phyloP scores from a whole-genome alignment of 92 coral and sea anemone species.

The Paragorgia papillata region DNA sequence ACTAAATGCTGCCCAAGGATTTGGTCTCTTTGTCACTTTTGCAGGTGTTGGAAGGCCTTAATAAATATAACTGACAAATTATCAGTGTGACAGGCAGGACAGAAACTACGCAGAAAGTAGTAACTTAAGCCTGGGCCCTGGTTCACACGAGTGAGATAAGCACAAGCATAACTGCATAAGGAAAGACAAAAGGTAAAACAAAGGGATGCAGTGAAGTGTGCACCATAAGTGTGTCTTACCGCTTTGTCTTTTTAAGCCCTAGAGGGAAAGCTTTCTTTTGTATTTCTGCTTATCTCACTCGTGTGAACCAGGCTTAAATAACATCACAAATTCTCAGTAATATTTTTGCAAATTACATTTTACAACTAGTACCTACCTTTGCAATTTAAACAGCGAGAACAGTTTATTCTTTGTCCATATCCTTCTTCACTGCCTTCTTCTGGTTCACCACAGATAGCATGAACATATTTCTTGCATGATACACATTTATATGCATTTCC shows the following conservation, averaged over 20 bases:
- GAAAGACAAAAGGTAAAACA: too few relatives aligned
- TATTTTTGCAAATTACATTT: slow-evolving; percentile 6
- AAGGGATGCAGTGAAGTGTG: too few relatives aligned
- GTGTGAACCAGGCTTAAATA: neutral
- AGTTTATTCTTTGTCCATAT: slow-evolving; percentile 23
- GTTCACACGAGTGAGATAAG: too few relatives aligned
- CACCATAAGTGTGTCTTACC: too few relatives aligned
- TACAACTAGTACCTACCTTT: slow-evolving; percentile 1
- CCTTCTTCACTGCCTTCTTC: neutral
- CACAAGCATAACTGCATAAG: too few relatives aligned
- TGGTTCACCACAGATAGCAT: slow-evolving; percentile 27
- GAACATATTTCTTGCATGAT: slow-evolving; percentile 1
- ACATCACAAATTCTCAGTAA: neutral
- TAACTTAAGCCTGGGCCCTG: too few relatives aligned
- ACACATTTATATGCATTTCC: slow-evolving; percentile 16
- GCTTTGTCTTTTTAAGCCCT: too few relatives aligned
- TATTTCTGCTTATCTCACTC: too few relatives aligned
- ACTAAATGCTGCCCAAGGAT: slow-evolving; percentile 33
- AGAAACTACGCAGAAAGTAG: too few relatives aligned
- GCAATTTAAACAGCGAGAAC: slow-evolving; percentile 12
- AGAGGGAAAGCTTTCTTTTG: too few relatives aligned
- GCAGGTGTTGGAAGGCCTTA: neutral
- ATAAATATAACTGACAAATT: too few relatives aligned
- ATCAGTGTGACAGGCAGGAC: too few relatives aligned
- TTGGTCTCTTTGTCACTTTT: neutral